phyloP scores from a whole-genome alignment of 2,888 invertebrate species.

The Nymphalis c-album region DNA sequence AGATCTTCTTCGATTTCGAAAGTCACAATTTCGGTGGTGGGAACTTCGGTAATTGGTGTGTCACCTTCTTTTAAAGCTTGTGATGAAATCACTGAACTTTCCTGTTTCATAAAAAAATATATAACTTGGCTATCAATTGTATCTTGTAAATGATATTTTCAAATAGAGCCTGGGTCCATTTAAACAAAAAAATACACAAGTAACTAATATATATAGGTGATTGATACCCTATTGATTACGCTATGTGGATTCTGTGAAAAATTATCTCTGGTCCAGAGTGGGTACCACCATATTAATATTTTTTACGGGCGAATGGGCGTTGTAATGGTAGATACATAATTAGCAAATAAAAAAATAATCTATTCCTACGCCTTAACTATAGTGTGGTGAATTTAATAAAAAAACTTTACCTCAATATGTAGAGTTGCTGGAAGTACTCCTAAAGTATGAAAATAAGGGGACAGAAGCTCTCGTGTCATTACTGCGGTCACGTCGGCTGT shows the following conservation, averaged over 20 bases:
- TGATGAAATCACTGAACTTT: constrained; percentile 73
- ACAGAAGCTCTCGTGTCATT: constrained; percentile 83
- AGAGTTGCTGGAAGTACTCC: constrained; percentile 63
- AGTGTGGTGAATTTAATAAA: background rate
- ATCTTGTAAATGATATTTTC: background rate
- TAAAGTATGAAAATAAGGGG: constrained; percentile 61
- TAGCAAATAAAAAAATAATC: no score
- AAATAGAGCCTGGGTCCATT: no score
- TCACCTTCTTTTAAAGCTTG: constrained; percentile 68
- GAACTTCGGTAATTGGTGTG: constrained; percentile 60
- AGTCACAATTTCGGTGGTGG: constrained; percentile 66
- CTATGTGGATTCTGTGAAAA: no score
- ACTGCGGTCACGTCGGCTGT: constrained; percentile 85
- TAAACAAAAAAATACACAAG: no score
- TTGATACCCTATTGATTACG: no score
- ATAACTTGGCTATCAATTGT: background rate
- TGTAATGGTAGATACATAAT: background rate
- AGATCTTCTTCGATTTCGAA: constrained; percentile 79
- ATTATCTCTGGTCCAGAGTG: no score
- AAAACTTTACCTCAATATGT: constrained; percentile 62
- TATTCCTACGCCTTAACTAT: background rate
- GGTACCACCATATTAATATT: no score
- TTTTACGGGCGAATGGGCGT: no score
- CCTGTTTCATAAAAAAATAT: constrained; percentile 49
- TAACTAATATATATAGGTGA: no score